Evolutionary conservation across 2,113 vertebrate species (phyloP).

Genomic region (Pantherophis guttatus): DNA sequence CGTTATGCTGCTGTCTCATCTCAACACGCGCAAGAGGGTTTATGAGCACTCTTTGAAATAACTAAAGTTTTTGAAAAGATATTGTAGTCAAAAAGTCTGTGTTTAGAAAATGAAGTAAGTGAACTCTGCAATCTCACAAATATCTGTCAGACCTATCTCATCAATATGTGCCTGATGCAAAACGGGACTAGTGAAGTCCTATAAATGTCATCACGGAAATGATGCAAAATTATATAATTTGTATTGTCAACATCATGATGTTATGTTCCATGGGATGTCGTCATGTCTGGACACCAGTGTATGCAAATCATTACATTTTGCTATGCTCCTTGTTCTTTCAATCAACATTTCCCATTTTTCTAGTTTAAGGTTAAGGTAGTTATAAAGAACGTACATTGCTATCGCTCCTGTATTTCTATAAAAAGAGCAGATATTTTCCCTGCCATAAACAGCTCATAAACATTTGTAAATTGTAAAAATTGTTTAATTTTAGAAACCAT

Average conservation of each 20-base stretch:
- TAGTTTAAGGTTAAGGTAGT: not conserved
- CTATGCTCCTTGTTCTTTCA: not conserved
- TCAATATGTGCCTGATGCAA: not conserved
- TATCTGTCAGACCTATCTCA: not conserved
- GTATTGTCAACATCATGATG: not conserved
- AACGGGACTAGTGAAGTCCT: not conserved
- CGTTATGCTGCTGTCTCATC: not conserved
- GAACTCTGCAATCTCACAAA: not conserved
- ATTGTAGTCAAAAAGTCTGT: not conserved
- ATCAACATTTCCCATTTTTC: not conserved
- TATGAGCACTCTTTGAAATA: not conserved
- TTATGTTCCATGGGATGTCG: not conserved
- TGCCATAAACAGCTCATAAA: not conserved
- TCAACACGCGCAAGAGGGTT: not conserved
- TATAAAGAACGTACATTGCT: not conserved
- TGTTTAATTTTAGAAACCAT: slow-evolving; percentile 63
- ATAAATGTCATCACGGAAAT: not conserved
- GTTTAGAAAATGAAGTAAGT: not conserved
- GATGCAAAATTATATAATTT: not conserved
- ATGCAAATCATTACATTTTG: not conserved
- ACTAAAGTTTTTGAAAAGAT: not conserved
- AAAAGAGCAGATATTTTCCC: not conserved
- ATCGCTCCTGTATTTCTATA: not conserved
- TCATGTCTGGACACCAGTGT: not conserved
- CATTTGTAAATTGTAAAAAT: slow-evolving; percentile 51